Conservation (phyloP, 2,888 invertebrate genomes). For the Leucophenga maculata region DNA sequence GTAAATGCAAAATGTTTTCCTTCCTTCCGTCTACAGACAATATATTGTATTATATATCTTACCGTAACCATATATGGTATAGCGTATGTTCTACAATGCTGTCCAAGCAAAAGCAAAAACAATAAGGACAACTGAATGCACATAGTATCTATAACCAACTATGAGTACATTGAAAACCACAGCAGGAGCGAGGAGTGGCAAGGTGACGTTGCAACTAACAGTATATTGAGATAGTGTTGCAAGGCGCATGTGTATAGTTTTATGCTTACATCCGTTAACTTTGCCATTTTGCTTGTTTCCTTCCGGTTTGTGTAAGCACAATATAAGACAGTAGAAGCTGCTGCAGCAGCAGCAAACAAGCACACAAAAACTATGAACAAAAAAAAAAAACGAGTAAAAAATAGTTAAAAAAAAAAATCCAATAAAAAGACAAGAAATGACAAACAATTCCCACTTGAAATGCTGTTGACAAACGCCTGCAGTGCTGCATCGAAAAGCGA, state of each 20-base stretch:
- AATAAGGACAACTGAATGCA: no score
- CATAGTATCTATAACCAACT: no score
- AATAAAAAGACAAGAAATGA: background rate
- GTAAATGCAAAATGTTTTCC: constrained; percentile 65
- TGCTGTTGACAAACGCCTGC: background rate
- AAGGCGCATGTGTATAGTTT: constrained; percentile 46
- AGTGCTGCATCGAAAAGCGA: constrained; percentile 15
- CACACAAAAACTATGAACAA: constrained; percentile 25
- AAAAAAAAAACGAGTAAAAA: background rate
- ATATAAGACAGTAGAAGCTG: constrained; percentile 42
- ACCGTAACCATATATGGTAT: constrained; percentile 30
- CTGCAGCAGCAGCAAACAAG: constrained; percentile 45
- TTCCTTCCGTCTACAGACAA: constrained; percentile 63
- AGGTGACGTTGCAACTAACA: background rate
- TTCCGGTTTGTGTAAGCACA: constrained; percentile 61
- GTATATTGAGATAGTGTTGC: constrained; percentile 8
- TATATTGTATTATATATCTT: constrained; percentile 42
- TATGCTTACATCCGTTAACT: constrained; percentile 67
- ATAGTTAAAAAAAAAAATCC: background rate
- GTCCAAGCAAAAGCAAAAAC: background rate
- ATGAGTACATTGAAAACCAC: background rate
- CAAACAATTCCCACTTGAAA: constrained; percentile 24
- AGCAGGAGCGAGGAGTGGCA: constrained; percentile 11
- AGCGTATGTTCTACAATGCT: background rate
- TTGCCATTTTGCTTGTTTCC: constrained; percentile 67